Conservation (phyloP, 2,113 vertebrate genomes). For the Verasper variegatus region DNA sequence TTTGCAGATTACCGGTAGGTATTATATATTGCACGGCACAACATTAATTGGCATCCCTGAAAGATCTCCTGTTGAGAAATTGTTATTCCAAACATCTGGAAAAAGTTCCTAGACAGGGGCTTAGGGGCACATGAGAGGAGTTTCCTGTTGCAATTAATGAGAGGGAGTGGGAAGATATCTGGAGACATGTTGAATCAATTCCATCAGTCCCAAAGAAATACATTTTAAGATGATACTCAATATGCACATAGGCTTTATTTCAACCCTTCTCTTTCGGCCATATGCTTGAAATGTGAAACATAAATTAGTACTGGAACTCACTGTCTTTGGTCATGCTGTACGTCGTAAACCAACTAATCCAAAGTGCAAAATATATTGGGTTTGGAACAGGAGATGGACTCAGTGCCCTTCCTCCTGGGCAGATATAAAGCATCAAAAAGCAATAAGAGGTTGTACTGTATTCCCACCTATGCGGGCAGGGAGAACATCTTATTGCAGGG, state of each 20-base stretch:
- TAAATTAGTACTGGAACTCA: not conserved
- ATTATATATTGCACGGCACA: not conserved
- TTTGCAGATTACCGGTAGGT: not conserved
- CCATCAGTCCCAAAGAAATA: not conserved
- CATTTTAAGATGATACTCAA: not conserved
- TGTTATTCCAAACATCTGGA: not conserved
- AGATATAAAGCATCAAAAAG: not conserved
- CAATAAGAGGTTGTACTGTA: not conserved
- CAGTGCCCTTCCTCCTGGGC: not conserved
- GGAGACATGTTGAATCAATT: not conserved
- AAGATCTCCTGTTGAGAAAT: not conserved
- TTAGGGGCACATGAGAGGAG: not conserved
- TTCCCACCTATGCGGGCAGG: not conserved
- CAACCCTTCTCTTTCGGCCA: not conserved
- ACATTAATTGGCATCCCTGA: not conserved
- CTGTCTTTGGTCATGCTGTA: not conserved
- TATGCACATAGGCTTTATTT: not conserved
- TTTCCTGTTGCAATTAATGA: not conserved
- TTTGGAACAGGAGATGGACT: not conserved
- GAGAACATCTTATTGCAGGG: not conserved
- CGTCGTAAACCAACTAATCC: not conserved
- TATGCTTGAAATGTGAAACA: not conserved
- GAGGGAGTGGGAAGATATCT: not conserved
- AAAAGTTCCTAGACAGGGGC: not conserved
- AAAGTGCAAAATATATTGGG: not conserved